A percentile compares a stretch with the other conserved stretches of the same genome.
Evolutionary conservation across 1,140 invertebrate species (phyloP).

Genomic region (Colletes gigas): DNA sequence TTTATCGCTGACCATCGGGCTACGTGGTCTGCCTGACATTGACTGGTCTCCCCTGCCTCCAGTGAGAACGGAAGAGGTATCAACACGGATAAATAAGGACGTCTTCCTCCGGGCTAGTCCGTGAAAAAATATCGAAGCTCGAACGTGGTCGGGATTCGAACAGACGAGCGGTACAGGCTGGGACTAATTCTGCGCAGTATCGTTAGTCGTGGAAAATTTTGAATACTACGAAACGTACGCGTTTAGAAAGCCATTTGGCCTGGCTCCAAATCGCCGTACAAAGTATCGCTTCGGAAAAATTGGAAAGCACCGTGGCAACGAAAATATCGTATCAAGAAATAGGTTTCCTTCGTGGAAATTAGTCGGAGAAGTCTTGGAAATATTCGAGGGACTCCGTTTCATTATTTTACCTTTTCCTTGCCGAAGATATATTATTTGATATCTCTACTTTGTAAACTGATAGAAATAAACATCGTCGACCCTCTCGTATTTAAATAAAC

Average conservation of each 20-base stretch:
- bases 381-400: too few species aligned
- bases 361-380: too few species aligned
- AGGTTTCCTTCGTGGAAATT: too few species aligned
- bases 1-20: conserved; percentile 2
- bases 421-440: too few species aligned
- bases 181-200: background rate
- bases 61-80: background rate
- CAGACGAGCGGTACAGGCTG: background rate
- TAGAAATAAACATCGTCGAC: too few species aligned
- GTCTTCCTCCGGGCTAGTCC: background rate
- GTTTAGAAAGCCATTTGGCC: background rate
- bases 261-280: background rate
- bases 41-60: background rate
- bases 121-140: background rate
- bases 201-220: background rate
- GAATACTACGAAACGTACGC: background rate
- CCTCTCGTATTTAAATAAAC: too few species aligned
- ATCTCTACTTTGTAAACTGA: too few species aligned
- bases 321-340: too few species aligned
- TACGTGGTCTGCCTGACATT: conserved; percentile 7
- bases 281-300: too few species aligned
- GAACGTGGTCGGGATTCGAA: conserved; percentile 1
- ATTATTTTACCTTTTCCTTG: too few species aligned
- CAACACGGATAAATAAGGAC: background rate
- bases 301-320: too few species aligned